Percentiles rank a stretch among this genome's conserved stretches.
Conservation (phyloP, 2,797 vertebrate genomes). For the Chaetodon trifasciatus region DNA sequence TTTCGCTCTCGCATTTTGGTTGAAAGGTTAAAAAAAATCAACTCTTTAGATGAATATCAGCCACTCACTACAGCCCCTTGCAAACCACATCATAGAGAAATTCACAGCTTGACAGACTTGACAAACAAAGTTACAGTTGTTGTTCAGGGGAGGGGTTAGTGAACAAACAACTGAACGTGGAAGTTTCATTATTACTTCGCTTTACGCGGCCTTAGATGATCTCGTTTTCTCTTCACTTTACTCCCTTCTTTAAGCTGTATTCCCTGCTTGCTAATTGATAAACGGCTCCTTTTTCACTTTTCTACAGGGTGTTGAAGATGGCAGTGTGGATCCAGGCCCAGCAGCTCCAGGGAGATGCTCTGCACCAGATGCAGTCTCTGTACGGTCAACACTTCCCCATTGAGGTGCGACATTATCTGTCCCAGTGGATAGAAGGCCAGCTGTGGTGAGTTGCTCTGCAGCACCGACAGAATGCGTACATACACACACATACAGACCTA, state of each 20-base stretch:
- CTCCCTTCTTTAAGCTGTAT: neutral
- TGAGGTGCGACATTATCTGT: constrained; percentile 96
- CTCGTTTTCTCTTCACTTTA: neutral
- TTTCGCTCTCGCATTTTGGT: neutral
- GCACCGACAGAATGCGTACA: neutral
- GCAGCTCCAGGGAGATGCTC: constrained; percentile 96
- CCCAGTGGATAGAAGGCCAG: constrained; percentile 94
- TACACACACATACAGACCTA: too few species aligned
- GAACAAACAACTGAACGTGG: constrained; percentile 12
- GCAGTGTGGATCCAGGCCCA: constrained; percentile 97
- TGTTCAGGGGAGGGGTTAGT: neutral
- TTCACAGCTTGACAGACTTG: neutral
- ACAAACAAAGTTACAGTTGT: neutral
- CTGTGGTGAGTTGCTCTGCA: constrained; percentile 86
- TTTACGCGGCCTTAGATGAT: neutral
- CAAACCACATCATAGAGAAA: neutral
- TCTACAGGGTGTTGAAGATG: constrained; percentile 88
- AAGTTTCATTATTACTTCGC: neutral
- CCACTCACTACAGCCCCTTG: neutral
- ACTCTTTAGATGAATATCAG: neutral
- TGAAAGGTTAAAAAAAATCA: neutral
- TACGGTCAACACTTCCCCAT: constrained; percentile 99
- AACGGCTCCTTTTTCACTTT: neutral
- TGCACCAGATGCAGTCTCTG: constrained; percentile 97
- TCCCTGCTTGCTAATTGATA: neutral